Conservation (phyloP, 1,140 invertebrate species). For the Brachionus calyciflorus region DNA sequence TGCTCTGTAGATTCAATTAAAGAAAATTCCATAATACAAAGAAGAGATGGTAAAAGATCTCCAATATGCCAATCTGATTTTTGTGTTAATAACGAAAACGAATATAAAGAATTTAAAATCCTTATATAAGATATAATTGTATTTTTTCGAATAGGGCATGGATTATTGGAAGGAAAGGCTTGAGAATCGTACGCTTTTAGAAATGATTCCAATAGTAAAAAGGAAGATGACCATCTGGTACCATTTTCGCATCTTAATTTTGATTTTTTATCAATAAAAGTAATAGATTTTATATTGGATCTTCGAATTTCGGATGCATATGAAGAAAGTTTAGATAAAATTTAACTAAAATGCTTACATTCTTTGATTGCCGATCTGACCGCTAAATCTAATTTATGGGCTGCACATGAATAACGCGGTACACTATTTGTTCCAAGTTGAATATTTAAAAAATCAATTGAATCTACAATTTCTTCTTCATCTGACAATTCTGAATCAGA, state of each 20-base stretch:
- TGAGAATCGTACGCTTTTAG: neutral
- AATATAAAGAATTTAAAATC: neutral
- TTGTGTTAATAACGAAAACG: neutral
- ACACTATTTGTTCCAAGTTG: no score
- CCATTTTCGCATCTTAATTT: conserved; percentile 3
- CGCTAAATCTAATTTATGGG: conserved; percentile 10
- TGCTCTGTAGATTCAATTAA: neutral
- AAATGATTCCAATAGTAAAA: neutral
- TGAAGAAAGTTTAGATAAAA: neutral
- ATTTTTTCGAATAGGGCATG: neutral
- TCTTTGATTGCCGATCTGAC: neutral
- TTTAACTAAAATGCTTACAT: neutral
- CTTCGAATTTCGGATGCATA: neutral
- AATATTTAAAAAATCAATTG: conserved; percentile 16
- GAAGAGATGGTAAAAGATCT: neutral
- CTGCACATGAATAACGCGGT: neutral
- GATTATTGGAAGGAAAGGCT: neutral
- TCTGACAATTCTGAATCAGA: no score
- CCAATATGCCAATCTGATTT: neutral
- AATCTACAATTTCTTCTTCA: neutral
- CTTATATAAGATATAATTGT: neutral
- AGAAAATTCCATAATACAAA: neutral
- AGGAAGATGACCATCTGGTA: neutral
- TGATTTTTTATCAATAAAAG: neutral
- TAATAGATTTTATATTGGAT: neutral